These are phyloP conservation scores for Puffinus mauretanicus DNA, from an alignment of 2,113 vertebrate species.

Conservation along the genomic window DNA sequence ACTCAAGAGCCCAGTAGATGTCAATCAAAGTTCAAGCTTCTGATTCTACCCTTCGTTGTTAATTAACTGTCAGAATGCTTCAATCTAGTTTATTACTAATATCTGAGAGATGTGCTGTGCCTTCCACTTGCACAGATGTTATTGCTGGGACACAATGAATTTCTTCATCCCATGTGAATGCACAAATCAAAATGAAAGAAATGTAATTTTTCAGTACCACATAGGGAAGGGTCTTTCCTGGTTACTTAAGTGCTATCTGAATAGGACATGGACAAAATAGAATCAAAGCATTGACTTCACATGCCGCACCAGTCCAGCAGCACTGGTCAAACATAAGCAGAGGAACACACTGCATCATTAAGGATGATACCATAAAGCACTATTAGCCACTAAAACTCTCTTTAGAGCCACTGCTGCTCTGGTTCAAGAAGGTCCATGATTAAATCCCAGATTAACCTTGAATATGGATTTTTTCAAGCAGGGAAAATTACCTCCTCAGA, in stretches of 20 bases:
- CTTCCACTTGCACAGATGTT: background rate
- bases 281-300: background rate
- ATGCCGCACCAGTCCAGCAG: background rate
- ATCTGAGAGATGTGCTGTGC: background rate
- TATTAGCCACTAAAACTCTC: background rate
- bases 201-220: background rate
- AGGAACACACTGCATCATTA: background rate
- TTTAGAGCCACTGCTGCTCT: background rate
- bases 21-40: constrained; percentile 31
- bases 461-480: background rate
- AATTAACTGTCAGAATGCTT: constrained; percentile 13
- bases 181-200: background rate
- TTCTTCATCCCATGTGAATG: background rate
- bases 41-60: background rate
- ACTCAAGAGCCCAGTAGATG: background rate
- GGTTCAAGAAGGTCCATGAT: background rate
- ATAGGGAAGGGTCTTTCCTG: background rate
- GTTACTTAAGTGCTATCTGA: background rate
- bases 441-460: background rate
- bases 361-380: background rate
- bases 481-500: background rate
- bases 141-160: background rate
- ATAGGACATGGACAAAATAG: background rate
- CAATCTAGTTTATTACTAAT: background rate
- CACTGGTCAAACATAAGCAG: background rate